Conservation (phyloP, 2,888 invertebrate genomes). For the Aphrophora alni region DNA sequence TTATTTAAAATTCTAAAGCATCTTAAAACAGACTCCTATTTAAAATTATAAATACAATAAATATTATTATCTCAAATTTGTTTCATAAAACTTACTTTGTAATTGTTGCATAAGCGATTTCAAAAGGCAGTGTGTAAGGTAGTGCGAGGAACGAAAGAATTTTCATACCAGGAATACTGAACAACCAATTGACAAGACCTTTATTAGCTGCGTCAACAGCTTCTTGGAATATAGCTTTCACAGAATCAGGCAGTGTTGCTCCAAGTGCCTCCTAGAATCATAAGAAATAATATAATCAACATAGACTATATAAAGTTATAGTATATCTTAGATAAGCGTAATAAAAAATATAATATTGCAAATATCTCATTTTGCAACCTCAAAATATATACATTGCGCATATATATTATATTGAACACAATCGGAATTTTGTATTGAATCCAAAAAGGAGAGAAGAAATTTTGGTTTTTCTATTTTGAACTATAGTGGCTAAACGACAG, state of each 20-base stretch:
- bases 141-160: slow-evolving; percentile 79
- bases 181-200: slow-evolving; percentile 89
- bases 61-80: too few relatives aligned
- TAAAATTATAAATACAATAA: too few relatives aligned
- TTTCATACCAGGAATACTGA: slow-evolving; percentile 82
- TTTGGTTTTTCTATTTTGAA: too few relatives aligned
- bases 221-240: slow-evolving; percentile 89
- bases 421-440: too few relatives aligned
- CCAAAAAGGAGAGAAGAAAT: too few relatives aligned
- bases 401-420: too few relatives aligned
- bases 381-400: too few relatives aligned
- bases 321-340: too few relatives aligned
- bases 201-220: slow-evolving; percentile 93
- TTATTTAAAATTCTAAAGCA: too few relatives aligned
- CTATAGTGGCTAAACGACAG: too few relatives aligned
- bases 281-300: slow-evolving; percentile 29
- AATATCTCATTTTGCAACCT: not conserved
- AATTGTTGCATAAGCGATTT: slow-evolving; percentile 84
- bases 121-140: slow-evolving; percentile 87
- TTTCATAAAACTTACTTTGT: slow-evolving; percentile 74
- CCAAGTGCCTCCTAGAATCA: slow-evolving; percentile 77
- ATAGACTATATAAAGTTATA: too few relatives aligned
- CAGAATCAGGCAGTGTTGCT: slow-evolving; percentile 88
- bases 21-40: too few relatives aligned
- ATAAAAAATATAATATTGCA: not conserved